Percentiles rank a stretch among this genome's conserved stretches.
Conservation (phyloP, 2,113 vertebrate genomes). For the Phycodurus eques region DNA sequence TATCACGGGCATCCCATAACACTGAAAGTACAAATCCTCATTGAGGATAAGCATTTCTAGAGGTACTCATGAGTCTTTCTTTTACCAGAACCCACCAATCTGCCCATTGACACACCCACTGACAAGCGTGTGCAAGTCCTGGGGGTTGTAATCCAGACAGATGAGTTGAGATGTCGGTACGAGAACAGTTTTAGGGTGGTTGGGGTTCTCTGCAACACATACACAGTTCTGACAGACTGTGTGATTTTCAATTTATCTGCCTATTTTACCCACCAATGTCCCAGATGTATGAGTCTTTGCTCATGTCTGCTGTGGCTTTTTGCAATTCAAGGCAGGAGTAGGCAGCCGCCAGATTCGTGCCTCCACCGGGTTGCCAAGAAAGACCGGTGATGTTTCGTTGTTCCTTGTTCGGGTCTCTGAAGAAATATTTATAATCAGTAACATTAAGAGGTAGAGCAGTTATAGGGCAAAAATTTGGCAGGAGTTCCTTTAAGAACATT, state of each 20-base stretch:
- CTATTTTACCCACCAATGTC: slow-evolving; percentile 78
- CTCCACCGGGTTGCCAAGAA: slow-evolving; percentile 87
- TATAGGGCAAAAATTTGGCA: background rate
- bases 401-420: slow-evolving; percentile 81
- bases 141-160: slow-evolving; percentile 91
- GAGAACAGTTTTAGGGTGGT: slow-evolving; percentile 77
- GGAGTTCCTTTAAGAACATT: background rate
- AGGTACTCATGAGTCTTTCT: background rate
- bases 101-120: slow-evolving; percentile 93
- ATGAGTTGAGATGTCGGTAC: slow-evolving; percentile 79
- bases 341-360: slow-evolving; percentile 82
- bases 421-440: background rate
- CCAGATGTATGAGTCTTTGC: slow-evolving; percentile 89
- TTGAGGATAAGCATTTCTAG: too few relatives aligned
- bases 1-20: slow-evolving; percentile 91
- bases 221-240: background rate
- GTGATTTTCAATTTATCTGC: background rate
- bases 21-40: slow-evolving; percentile 61
- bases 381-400: slow-evolving; percentile 80
- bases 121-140: slow-evolving; percentile 83
- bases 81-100: slow-evolving; percentile 76
- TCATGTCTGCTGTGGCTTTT: slow-evolving; percentile 69
- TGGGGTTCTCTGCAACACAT: slow-evolving; percentile 79
- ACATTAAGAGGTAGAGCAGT: background rate
- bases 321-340: slow-evolving; percentile 89